Base-by-base conservation (phyloP, 2,888 invertebrate species). In the Orgyia antiqua region DNA sequence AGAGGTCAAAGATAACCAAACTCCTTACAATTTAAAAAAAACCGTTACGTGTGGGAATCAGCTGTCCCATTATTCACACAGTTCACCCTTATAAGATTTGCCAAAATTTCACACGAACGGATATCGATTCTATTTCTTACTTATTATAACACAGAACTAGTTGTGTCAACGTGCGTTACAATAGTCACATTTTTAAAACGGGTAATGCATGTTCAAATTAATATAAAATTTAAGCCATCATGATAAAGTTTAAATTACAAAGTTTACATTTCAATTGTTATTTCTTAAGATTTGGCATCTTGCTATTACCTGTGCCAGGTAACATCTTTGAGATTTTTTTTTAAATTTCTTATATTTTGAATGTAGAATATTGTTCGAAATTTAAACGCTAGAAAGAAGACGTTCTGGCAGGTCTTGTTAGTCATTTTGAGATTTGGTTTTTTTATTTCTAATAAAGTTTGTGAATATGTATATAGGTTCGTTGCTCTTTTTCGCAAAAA, bases 261-360 rank as follows among this genome's bases (percentile, higher is more conserved):
- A 12, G 36, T 10, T 10, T 8, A 5, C 33, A 15, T 15, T 7
- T 24, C 31, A 49, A 55, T 50, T 48, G 33, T 42, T 29, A 29
- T 40, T 75, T 75, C 80, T 79, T 76, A 79, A 78, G 79, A 71
- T 68, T 67, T 70, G 62, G 65, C 78, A 80, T 83, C 80, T 83
- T 82, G 71, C 70, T 10, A 7, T 59, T 80, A 84, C 84, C 84
- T 83, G 83, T 54, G 54, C 29, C 42, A 19, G 15, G 15, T 15
- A 15, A 4, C 19, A 66, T 68, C 73, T 72, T 73, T 51, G 52
- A 29, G 35, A 19, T 61, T 73, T 72, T 68, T 23, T 68, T 59
- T 42, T 34, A 30, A 32, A 29, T 44, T 53, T 42, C 34, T 39
- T 49, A 35, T 31, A 42, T 21, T 35, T 24, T 39, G 10, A 23